Evolutionary conservation across 1,140 invertebrate species (phyloP), one percentile per base, ranked within the genome.

Genomic region (Eciton burchellii): DNA sequence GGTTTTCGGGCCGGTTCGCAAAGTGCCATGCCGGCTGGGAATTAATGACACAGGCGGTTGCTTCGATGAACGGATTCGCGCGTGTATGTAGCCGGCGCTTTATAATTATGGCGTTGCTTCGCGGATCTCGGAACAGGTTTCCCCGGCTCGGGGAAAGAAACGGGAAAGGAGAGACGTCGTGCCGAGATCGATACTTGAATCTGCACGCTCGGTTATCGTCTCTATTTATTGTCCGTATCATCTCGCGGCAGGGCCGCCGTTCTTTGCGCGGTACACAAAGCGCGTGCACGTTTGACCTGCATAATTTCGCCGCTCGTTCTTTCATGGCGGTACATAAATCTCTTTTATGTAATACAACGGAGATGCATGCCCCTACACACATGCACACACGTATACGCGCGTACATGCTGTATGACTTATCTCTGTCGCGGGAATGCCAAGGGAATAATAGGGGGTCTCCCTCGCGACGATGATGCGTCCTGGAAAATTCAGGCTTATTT

Each of bases 1-100:
- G 74, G 62, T 77, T 77, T 77, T 77, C 49, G 62, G 62, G 62
- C 35, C 74, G 49, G 16, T 47, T 24, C 60, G 35, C 14, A 19
- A 16, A 62, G 12, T 54, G 60, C 45, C 45, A 16, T 24, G 57
- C 57, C 45, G 45, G 29, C 59, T 76, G 59, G 19, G 52, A 76
- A 76, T 76, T 76, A 76, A 76, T 76, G 59, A 54, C 73, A 29
- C 45, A 29, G 26, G 19, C 24, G 19, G 26, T 41, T n/a, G n/a
- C n/a, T 76, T 65, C 59, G 73, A 9, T 45, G 70, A 73, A 74
- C 73, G 16, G 12, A 76, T 62, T 6, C 52, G 52, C 52, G 52
- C 21, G 52, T 56, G 21, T n/a, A 56, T 56, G 21, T n/a, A 56
- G n/a, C 71, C 60, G 29, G 21, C 60, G 73, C 57, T 52, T 76